These are phyloP conservation scores for Catharus minimus DNA, from an alignment of 2,113 vertebrate species.

Conservation along the genomic window DNA sequence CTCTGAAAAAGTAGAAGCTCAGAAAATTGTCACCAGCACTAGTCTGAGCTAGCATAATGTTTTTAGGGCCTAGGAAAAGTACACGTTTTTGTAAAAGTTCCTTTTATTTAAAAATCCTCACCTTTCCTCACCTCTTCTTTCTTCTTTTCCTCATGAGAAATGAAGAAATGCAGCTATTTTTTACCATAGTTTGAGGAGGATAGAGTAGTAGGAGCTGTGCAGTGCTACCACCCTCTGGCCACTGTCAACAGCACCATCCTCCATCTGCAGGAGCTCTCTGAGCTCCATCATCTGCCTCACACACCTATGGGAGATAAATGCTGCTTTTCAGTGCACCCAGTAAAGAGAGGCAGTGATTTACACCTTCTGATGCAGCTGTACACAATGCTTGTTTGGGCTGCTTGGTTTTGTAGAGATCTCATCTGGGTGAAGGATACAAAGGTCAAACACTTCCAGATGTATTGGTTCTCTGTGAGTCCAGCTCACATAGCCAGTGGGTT, in stretches of 20 bases:
- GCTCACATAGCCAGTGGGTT: rapidly evolving
- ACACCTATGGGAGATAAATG: background rate
- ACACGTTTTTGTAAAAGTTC: background rate
- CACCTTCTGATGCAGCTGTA: background rate
- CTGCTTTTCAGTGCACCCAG: background rate
- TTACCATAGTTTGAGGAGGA: background rate
- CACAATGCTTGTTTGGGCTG: background rate
- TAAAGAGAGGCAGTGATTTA: background rate
- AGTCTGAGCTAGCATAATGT: background rate
- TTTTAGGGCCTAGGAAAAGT: background rate
- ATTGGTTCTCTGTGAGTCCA: rapidly evolving
- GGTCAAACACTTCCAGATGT: background rate
- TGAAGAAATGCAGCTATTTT: background rate
- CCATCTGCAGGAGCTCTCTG: background rate
- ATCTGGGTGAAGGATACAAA: background rate
- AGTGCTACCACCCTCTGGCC: conserved; percentile 51
- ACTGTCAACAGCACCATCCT: background rate
- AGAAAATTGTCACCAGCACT: background rate
- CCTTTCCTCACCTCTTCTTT: background rate
- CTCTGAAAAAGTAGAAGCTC: background rate
- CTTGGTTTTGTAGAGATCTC: background rate
- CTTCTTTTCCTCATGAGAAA: background rate
- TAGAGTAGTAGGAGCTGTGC: background rate
- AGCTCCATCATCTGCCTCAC: background rate
- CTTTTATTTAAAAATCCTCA: background rate